Percentiles rank a stretch among this genome's conserved stretches.
These are phyloP conservation scores for Craseonycteris thonglongyai DNA, from an alignment of 2,113 vertebrate genomes.

Conservation along the genomic window DNA sequence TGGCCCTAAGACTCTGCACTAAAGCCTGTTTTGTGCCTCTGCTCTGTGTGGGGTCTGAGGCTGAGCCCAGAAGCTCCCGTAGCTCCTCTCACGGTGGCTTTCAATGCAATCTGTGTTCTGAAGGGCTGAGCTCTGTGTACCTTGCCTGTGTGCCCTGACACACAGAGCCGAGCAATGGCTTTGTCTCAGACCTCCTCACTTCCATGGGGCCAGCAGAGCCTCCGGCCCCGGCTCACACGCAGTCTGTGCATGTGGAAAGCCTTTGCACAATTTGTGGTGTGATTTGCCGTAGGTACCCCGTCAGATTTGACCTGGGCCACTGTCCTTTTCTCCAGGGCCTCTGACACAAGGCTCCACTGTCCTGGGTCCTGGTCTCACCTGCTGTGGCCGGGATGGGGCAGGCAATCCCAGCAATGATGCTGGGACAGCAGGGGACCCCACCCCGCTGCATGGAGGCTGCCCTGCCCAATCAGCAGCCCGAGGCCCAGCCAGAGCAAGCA, in stretches of 20 bases:
- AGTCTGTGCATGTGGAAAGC: not conserved
- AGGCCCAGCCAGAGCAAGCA: slow-evolving; percentile 78
- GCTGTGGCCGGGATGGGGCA: not conserved
- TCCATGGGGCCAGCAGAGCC: not conserved
- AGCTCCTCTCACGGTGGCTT: not conserved
- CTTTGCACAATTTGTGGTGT: not conserved
- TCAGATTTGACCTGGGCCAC: not conserved
- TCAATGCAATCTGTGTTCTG: not conserved
- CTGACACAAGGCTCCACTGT: fast-evolving
- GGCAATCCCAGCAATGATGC: not conserved
- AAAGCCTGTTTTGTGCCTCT: not conserved
- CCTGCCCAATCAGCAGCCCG: slow-evolving; percentile 68
- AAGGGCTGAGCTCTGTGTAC: not conserved
- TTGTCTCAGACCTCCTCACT: not conserved
- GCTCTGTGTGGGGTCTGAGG: not conserved
- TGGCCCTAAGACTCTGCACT: not conserved
- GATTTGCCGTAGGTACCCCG: fast-evolving
- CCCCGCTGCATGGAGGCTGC: not conserved
- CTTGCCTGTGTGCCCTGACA: not conserved
- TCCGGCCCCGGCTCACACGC: not conserved
- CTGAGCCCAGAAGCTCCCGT: not conserved
- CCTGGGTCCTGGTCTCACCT: not conserved
- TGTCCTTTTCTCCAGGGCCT: not conserved
- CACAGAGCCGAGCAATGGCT: not conserved
- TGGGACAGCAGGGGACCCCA: not conserved